A percentile compares a stretch with the other conserved stretches of the same genome.
Conservation (phyloP, 2,113 vertebrate species). For the Rhinopithecus roxellana region DNA sequence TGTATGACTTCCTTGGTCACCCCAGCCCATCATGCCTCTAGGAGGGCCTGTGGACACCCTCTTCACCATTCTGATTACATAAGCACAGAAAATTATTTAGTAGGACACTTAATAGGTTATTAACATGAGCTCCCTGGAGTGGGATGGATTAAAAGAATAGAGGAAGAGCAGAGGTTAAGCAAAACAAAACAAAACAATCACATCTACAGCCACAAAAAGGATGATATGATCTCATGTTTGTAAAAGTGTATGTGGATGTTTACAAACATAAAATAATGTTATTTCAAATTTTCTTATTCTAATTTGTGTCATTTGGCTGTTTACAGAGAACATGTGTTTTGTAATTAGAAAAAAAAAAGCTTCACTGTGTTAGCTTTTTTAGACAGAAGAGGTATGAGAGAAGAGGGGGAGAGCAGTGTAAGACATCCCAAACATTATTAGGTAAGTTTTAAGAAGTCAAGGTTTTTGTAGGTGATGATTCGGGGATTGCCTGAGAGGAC, state of each 20-base stretch:
- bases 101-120: not conserved
- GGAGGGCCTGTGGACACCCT: too few relatives aligned
- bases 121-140: not conserved
- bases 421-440: not conserved
- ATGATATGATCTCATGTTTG: not conserved
- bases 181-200: not conserved
- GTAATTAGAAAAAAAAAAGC: not conserved
- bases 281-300: not conserved
- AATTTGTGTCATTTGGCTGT: not conserved
- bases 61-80: not conserved
- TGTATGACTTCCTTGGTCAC: not conserved
- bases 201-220: not conserved
- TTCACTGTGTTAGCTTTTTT: not conserved
- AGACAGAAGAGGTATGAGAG: not conserved
- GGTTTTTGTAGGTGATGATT: not conserved
- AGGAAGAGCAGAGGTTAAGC: not conserved
- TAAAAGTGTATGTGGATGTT: not conserved
- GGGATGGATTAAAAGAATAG: not conserved
- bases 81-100: not conserved
- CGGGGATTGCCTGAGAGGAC: not conserved
- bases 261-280: not conserved
- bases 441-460: not conserved
- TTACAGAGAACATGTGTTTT: not conserved
- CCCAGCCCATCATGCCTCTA: too few relatives aligned
- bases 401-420: accelerated